Base-by-base conservation (phyloP, 2,113 vertebrate genomes). In the Eretmochelys imbricata region DNA sequence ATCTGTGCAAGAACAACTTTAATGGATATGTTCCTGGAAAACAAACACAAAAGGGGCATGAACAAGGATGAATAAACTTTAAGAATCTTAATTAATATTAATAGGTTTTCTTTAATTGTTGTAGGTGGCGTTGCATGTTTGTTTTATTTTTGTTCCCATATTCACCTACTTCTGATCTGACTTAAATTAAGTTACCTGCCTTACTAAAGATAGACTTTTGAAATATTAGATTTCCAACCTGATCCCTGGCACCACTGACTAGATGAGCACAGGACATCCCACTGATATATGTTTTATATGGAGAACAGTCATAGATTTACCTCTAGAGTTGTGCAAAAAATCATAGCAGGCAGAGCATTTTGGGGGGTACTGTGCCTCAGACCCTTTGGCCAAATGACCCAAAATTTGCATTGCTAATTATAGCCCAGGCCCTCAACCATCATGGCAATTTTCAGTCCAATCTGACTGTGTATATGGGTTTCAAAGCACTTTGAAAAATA, bases 101-200 rank as follows among this genome's bases (percentile, higher is more conserved):
- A 11, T 62, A 62, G 27, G 11, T 13, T 62, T 62, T 14, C 27
- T 62, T 62, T 62, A 31, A 62, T 62, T 31, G 57, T 59, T 29
- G 57, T 29, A 12, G 27, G 13, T 62, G 29, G 29, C 5, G 3
- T 62, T 62, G 31, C 31, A 29, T 62, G 57, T 62, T 13, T 31
- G 57, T 31, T 62, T 59, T 42, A 42, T 95, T 38, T 62, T 90
- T 84, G 19, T 54, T 86, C 11, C 12, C 49, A 9, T 79, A 89
- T 72, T 85, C 55, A 62, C 0, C 0, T 25, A 88, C 86, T 55
- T 42, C 57, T 62, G 11, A 16, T 1, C 1, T 51, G 93, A 9
- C 4, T 35, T 86, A 38, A 46, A 89, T 8, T 72, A 49, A 62
- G 75, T 87, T 80, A 84, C 53, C n/a, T 82, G 38, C 25, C 85